Conservation (phyloP, 1,140 invertebrate genomes). For the Lucilia sericata region DNA sequence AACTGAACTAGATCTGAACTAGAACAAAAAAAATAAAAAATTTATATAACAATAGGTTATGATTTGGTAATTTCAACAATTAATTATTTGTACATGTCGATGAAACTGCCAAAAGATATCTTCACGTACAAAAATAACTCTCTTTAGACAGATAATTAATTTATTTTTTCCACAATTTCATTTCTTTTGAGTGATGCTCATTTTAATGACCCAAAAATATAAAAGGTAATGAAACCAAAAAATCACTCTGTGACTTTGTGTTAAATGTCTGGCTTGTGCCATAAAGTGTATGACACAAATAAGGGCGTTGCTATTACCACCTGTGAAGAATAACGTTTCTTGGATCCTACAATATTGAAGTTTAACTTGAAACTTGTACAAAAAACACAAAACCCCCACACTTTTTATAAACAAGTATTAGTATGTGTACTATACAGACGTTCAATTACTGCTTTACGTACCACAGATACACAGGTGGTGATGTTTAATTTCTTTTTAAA, state of each 20-base stretch:
- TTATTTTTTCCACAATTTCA: constrained; percentile 18
- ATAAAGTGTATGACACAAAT: constrained; percentile 42
- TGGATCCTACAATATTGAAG: no score
- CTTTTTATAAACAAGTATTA: not conserved
- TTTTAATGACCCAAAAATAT: constrained; percentile 30
- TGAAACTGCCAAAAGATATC: not conserved
- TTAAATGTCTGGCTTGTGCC: constrained; percentile 30
- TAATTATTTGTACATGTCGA: not conserved
- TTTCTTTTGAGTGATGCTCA: not conserved
- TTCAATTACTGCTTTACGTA: constrained; percentile 24
- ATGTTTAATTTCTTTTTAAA: constrained; percentile 24
- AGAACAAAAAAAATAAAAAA: no score
- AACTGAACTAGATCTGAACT: no score
- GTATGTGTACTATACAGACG: not conserved
- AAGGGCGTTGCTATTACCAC: constrained; percentile 36
- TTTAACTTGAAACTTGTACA: not conserved
- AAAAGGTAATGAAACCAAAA: not conserved
- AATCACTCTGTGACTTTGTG: not conserved
- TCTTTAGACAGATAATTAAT: constrained; percentile 15
- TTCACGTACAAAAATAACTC: not conserved
- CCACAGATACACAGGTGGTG: constrained; percentile 26
- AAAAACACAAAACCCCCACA: not conserved
- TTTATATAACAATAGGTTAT: no score
- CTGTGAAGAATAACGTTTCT: constrained; percentile 38
- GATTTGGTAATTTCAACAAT: no score